Conservation (phyloP, 2,113 vertebrate genomes). For the Trichechus manatus region DNA sequence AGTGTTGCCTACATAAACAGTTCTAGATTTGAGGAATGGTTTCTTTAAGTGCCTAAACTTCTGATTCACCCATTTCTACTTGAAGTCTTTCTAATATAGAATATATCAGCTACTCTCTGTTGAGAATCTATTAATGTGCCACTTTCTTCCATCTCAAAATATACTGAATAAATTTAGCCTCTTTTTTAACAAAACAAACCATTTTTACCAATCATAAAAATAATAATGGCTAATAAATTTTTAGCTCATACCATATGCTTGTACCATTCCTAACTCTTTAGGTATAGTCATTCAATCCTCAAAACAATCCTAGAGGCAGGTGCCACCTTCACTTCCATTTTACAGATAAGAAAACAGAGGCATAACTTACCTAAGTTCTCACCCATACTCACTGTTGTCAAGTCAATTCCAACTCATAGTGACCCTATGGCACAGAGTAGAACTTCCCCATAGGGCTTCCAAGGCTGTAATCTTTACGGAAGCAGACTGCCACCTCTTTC, state of each 20-base stretch:
- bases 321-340: not conserved
- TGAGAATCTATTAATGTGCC: not conserved
- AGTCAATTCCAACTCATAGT: not conserved
- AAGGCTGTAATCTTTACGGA: not conserved
- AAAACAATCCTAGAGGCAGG: not conserved
- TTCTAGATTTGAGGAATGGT: not conserved
- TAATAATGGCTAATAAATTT: not conserved
- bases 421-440: not conserved
- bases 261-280: constrained; percentile 36
- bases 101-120: not conserved
- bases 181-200: not conserved
- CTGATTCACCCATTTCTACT: not conserved
- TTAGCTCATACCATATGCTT: not conserved
- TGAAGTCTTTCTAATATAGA: not conserved
- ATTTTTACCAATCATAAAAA: not conserved
- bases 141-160: constrained; percentile 16
- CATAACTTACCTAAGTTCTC: not conserved
- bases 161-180: constrained; percentile 40
- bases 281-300: not conserved
- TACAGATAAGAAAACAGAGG: not conserved
- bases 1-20: not conserved
- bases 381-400: not conserved
- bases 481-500: not conserved
- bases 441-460: not conserved
- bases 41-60: not conserved